Percentiles rank a stretch among this genome's conserved stretches.
phyloP scores from a whole-genome alignment of 2,797 vertebrate genomes.

The Silurus aristotelis region DNA sequence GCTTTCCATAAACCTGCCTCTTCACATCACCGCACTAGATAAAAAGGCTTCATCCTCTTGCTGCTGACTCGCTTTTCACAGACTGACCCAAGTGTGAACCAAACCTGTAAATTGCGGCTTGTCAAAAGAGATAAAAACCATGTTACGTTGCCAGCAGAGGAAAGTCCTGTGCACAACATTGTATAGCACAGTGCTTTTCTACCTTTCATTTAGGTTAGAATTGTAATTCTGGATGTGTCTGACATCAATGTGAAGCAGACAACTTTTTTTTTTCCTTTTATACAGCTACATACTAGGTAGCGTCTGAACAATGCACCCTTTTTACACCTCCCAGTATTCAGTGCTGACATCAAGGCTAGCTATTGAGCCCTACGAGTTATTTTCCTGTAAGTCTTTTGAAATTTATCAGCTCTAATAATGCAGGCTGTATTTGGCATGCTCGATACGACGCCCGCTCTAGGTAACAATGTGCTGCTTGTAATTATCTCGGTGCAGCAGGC shows the following conservation, averaged over 20 bases:
- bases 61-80: constrained; percentile 1
- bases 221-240: neutral
- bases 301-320: neutral
- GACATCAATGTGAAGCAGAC: neutral
- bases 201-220: neutral
- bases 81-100: constrained; percentile 4
- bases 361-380: neutral
- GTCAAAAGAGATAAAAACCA: neutral
- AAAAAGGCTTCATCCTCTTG: constrained; percentile 8
- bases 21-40: neutral
- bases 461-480: neutral
- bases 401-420: constrained; percentile 17
- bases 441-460: neutral
- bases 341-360: neutral
- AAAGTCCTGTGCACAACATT: neutral
- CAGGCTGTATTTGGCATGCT: neutral
- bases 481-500: constrained; percentile 11
- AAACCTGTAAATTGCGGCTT: constrained; percentile 8
- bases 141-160: neutral
- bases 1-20: constrained; percentile 1
- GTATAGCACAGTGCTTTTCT: neutral
- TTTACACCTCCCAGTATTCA: neutral
- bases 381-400: neutral
- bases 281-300: neutral
- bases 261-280: neutral